Evolutionary conservation across 1,140 invertebrate species (phyloP).

Genomic region (Drosophila nebulosa): DNA sequence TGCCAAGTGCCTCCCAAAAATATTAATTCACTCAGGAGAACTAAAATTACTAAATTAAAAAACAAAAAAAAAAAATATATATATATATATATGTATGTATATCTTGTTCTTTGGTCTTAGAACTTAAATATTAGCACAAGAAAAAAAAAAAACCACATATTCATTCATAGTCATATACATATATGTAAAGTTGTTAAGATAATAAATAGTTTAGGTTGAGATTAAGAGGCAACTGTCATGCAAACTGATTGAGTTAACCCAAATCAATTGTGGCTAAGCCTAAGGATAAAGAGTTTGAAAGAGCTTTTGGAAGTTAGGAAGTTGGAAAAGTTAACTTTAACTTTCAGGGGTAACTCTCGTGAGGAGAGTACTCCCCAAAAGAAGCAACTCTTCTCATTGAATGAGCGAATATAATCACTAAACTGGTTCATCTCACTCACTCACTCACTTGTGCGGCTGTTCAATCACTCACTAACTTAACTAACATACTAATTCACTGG

Average conservation of each 20-base stretch:
- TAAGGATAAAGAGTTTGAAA: too few relatives aligned
- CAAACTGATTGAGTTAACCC: not conserved
- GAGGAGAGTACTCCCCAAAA: too few relatives aligned
- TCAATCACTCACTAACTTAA: too few relatives aligned
- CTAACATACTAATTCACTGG: too few relatives aligned
- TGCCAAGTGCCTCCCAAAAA: constrained; percentile 7
- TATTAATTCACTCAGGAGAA: not conserved
- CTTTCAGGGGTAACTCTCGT: too few relatives aligned
- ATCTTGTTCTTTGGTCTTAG: constrained; percentile 72
- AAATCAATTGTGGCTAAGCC: not conserved
- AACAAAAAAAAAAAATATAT: constrained; percentile 52
- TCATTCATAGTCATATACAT: constrained; percentile 2
- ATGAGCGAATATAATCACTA: too few relatives aligned
- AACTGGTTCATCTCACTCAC: too few relatives aligned
- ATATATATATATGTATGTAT: too few relatives aligned
- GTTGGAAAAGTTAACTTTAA: too few relatives aligned
- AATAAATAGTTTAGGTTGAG: not conserved
- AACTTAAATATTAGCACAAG: constrained; percentile 67
- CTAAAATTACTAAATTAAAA: constrained; percentile 12
- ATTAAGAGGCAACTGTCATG: not conserved
- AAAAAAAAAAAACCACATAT: constrained; percentile 32
- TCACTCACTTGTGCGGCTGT: too few relatives aligned
- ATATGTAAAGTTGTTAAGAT: constrained; percentile 14
- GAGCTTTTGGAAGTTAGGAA: too few relatives aligned
- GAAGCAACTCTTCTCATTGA: too few relatives aligned